Conservation (phyloP, 2,113 vertebrate genomes). For the Oreochromis aureus region DNA sequence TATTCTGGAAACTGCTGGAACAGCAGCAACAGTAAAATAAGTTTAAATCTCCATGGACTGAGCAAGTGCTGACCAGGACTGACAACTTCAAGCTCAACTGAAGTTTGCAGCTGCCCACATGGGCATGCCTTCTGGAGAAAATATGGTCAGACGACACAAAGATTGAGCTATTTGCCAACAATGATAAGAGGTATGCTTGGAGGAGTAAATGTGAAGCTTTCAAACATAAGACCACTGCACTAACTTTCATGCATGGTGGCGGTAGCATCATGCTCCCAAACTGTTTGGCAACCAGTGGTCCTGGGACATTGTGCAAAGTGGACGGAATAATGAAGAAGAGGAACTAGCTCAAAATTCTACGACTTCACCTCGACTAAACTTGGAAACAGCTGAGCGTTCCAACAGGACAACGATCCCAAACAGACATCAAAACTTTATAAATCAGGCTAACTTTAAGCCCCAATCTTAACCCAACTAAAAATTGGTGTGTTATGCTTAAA, state of each 20-base stretch:
- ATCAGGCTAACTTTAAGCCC: neutral
- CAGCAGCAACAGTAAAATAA: neutral
- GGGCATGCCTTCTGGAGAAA: neutral
- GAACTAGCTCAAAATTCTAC: neutral
- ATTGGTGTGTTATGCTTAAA: neutral
- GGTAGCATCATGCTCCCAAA: neutral
- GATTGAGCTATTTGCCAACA: neutral
- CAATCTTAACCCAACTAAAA: neutral
- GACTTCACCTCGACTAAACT: neutral
- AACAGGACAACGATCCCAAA: neutral
- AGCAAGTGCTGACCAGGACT: neutral
- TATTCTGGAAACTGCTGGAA: neutral
- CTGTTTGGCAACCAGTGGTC: neutral
- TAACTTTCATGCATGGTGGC: neutral
- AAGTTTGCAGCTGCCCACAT: neutral
- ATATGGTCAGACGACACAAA: neutral
- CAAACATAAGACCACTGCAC: neutral
- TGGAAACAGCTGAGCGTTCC: neutral
- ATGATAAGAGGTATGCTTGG: neutral
- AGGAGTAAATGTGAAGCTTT: neutral
- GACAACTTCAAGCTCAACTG: neutral
- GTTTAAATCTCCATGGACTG: neutral
- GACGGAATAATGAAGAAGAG: neutral
- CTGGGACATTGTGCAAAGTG: neutral
- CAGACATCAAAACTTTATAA: neutral